Evolutionary conservation across 2,888 invertebrate genomes (phyloP).

Genomic region (Euplexia lucipara): DNA sequence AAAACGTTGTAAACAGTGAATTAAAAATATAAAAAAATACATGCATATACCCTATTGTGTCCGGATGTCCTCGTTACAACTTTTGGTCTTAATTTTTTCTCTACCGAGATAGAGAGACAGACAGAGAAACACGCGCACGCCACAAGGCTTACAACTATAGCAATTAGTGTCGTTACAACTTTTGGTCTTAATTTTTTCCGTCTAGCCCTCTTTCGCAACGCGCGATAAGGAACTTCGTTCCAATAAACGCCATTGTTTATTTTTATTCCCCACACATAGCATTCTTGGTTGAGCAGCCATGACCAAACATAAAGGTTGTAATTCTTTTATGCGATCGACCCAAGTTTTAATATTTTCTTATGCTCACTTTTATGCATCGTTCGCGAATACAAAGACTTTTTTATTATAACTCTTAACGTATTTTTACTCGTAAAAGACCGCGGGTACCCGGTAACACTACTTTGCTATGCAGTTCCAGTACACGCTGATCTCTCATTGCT

Average conservation of each 20-base stretch:
- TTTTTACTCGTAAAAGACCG: conserved; percentile 51
- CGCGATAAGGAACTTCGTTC: too few relatives aligned
- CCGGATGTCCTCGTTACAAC: too few relatives aligned
- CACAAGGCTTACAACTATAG: too few relatives aligned
- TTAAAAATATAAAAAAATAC: too few relatives aligned
- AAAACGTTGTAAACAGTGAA: too few relatives aligned
- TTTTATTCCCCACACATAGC: conserved; percentile 35
- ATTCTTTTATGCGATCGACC: conserved; percentile 60
- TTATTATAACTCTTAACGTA: conserved; percentile 54
- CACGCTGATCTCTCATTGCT: neutral
- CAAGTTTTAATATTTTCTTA: conserved; percentile 64
- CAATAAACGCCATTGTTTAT: conserved; percentile 54
- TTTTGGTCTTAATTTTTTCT: too few relatives aligned
- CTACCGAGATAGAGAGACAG: too few relatives aligned
- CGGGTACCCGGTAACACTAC: neutral
- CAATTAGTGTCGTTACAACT: too few relatives aligned
- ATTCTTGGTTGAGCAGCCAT: conserved; percentile 36
- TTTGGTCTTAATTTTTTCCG: too few relatives aligned
- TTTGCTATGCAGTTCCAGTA: neutral
- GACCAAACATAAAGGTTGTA: conserved; percentile 46
- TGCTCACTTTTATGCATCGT: conserved; percentile 61
- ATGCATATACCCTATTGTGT: too few relatives aligned
- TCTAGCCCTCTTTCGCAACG: too few relatives aligned
- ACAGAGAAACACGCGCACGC: too few relatives aligned
- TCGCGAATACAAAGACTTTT: conserved; percentile 63